Conservation (phyloP, 2,113 vertebrate species). For the Austrofundulus limnaeus region DNA sequence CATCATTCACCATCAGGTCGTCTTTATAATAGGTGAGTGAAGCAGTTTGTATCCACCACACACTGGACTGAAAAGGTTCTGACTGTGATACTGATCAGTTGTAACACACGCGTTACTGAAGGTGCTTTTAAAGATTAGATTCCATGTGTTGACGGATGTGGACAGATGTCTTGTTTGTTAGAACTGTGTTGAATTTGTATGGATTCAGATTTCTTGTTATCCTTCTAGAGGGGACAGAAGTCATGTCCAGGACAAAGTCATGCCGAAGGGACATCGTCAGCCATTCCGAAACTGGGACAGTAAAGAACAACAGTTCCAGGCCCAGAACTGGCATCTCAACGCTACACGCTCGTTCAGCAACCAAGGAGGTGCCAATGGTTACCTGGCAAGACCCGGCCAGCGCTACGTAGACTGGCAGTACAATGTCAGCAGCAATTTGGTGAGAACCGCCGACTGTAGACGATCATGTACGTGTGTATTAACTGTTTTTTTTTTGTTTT, state of each 20-base stretch:
- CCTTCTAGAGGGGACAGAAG: slow-evolving; percentile 74
- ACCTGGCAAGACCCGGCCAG: slow-evolving; percentile 67
- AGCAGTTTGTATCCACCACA: not conserved
- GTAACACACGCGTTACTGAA: not conserved
- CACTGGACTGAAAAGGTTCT: not conserved
- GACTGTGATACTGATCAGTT: not conserved
- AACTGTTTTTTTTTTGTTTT: not conserved
- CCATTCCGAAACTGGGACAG: slow-evolving; percentile 82
- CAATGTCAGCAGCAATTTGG: slow-evolving; percentile 71
- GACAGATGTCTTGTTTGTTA: not conserved
- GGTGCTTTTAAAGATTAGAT: no score
- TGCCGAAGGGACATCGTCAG: slow-evolving; percentile 78
- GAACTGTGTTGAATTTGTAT: no score
- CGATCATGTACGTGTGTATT: not conserved
- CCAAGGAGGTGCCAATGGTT: slow-evolving; percentile 71
- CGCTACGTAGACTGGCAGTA: slow-evolving; percentile 76
- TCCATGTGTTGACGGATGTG: no score
- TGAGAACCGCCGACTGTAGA: slow-evolving; percentile 41
- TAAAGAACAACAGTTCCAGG: slow-evolving; percentile 81
- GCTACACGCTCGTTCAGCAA: slow-evolving; percentile 71
- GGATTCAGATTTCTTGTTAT: no score
- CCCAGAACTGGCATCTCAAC: slow-evolving; percentile 82
- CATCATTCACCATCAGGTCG: slow-evolving; percentile 75
- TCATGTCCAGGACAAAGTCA: slow-evolving; percentile 79
- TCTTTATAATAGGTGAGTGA: slow-evolving; percentile 80